A percentile compares a stretch with the other conserved stretches of the same genome.
Evolutionary conservation across 2,113 vertebrate species (phyloP).

Genomic region (Lycocorax pyrrhopterus): DNA sequence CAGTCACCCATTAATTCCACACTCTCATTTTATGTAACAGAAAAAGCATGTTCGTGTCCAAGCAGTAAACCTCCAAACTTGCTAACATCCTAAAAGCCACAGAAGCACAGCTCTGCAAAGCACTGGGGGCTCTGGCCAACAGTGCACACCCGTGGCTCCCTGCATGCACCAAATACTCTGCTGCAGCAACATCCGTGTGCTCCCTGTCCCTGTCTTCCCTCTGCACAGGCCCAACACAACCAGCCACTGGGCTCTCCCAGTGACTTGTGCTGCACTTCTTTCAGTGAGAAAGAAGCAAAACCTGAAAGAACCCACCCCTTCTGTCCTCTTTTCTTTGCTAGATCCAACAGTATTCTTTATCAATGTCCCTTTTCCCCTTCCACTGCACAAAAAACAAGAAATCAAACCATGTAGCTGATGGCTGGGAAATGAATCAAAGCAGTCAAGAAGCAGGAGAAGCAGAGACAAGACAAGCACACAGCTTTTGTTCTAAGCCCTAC

Average conservation of each 20-base stretch:
- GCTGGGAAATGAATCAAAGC: background rate
- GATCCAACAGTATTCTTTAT: background rate
- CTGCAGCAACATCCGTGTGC: rapidly evolving
- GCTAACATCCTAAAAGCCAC: background rate
- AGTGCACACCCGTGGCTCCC: rapidly evolving
- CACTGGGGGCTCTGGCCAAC: background rate
- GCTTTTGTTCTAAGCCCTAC: background rate
- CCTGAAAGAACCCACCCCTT: rapidly evolving
- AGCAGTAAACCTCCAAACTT: background rate
- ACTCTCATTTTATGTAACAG: background rate
- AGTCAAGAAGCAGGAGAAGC: background rate
- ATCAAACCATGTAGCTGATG: background rate
- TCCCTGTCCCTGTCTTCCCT: rapidly evolving
- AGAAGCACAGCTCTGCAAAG: background rate
- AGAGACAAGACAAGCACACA: background rate
- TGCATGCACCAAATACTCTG: background rate
- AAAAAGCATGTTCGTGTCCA: background rate
- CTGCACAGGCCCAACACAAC: background rate
- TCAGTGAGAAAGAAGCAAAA: background rate
- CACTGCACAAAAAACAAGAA: background rate
- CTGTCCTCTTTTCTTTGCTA: background rate
- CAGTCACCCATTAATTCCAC: background rate
- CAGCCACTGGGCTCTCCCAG: background rate
- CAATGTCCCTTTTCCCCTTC: background rate
- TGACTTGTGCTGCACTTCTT: background rate